A percentile compares a stretch with the other conserved stretches of the same genome.
phyloP scores from a whole-genome alignment of 2,888 invertebrate species.

The Zaprionus bogoriensis region DNA sequence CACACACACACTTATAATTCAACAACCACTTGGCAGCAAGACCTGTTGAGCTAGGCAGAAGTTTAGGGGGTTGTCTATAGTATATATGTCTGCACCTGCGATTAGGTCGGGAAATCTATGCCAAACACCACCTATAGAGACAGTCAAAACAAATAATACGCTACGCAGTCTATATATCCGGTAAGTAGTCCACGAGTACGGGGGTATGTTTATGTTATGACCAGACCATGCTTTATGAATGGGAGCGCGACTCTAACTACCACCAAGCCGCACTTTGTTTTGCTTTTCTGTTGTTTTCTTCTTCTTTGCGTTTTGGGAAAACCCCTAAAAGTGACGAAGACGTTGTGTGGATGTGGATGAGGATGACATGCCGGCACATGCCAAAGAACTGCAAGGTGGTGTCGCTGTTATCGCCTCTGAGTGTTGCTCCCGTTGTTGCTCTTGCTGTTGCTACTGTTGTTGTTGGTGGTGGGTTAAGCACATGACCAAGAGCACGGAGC shows the following conservation, averaged over 20 bases:
- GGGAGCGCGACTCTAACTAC: slow-evolving; percentile 73
- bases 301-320: slow-evolving; percentile 58
- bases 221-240: slow-evolving; percentile 59
- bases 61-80: slow-evolving; percentile 51
- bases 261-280: slow-evolving; percentile 71
- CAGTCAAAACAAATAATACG: slow-evolving; percentile 45
- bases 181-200: slow-evolving; percentile 19
- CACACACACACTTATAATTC: slow-evolving; percentile 21
- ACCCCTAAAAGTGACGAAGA: slow-evolving; percentile 77
- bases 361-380: slow-evolving; percentile 78
- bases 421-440: slow-evolving; percentile 2
- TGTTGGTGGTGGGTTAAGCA: slow-evolving; percentile 56
- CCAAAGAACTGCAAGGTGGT: slow-evolving; percentile 59
- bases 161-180: slow-evolving; percentile 27
- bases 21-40: slow-evolving; percentile 46
- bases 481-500: slow-evolving; percentile 58
- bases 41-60: slow-evolving; percentile 57
- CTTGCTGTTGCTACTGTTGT: slow-evolving; percentile 3
- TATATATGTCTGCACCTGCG: slow-evolving; percentile 39
- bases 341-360: slow-evolving; percentile 64
- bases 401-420: background rate
- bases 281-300: slow-evolving; percentile 42
- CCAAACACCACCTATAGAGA: slow-evolving; percentile 49
- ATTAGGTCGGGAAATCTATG: slow-evolving; percentile 53
- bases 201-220: slow-evolving; percentile 69